Conservation (phyloP, 2,888 invertebrate genomes). For the Coenonympha arcania region DNA sequence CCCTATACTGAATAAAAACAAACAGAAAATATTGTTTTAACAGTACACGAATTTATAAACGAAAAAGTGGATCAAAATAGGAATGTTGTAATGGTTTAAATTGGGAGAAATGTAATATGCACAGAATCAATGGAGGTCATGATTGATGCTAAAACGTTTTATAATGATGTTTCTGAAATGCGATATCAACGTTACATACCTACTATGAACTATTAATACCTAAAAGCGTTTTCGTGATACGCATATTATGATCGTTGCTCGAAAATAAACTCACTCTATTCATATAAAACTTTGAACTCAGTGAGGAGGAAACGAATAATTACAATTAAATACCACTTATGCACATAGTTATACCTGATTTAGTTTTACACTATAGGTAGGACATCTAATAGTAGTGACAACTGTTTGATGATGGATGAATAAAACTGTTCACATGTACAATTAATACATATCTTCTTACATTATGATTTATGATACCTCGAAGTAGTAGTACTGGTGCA, state of each 20-base stretch:
- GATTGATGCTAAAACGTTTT: constrained; percentile 27
- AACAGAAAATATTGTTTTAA: constrained; percentile 34
- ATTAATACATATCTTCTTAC: too few relatives aligned
- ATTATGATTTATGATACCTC: too few relatives aligned
- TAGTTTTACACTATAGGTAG: too few relatives aligned
- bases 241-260: too few relatives aligned
- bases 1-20: constrained; percentile 33
- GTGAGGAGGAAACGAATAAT: too few relatives aligned
- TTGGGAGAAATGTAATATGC: constrained; percentile 52
- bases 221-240: not conserved
- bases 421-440: too few relatives aligned
- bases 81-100: constrained; percentile 62
- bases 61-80: constrained; percentile 53
- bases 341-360: too few relatives aligned
- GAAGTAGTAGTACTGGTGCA: too few relatives aligned
- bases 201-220: not conserved
- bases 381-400: too few relatives aligned
- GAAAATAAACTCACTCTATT: too few relatives aligned
- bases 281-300: not conserved
- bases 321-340: too few relatives aligned
- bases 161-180: constrained; percentile 26
- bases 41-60: constrained; percentile 48
- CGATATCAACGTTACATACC: constrained; percentile 20
- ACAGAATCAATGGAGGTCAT: constrained; percentile 47
- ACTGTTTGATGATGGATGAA: too few relatives aligned